Evolutionary conservation across 2,113 vertebrate species (phyloP).

Genomic region (Struthio camelus): DNA sequence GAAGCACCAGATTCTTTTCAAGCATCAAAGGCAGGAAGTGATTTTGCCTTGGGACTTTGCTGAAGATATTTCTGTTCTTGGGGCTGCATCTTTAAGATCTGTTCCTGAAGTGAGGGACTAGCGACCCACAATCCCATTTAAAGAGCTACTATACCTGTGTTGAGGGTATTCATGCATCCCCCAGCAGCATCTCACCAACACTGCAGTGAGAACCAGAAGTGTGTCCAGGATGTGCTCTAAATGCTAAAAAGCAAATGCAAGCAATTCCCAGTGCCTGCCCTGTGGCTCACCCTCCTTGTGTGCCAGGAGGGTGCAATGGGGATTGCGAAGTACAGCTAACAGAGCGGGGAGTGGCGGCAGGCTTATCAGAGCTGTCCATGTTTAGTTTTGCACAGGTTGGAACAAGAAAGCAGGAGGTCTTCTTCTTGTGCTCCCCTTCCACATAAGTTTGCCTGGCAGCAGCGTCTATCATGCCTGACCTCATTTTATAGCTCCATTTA

Average conservation of each 20-base stretch:
- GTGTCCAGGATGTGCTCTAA: not conserved
- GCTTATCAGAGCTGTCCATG: not conserved
- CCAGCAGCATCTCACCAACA: not conserved
- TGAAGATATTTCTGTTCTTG: not conserved
- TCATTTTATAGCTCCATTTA: not conserved
- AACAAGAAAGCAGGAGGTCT: constrained; percentile 12
- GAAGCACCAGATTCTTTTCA: not conserved
- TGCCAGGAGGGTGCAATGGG: not conserved
- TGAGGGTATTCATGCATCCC: not conserved
- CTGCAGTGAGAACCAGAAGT: not conserved
- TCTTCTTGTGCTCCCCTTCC: not conserved
- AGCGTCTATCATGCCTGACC: not conserved
- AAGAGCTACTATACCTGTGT: too few species aligned
- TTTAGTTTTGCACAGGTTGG: not conserved
- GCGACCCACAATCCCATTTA: too few species aligned
- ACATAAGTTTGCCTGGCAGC: not conserved
- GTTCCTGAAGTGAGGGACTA: not conserved
- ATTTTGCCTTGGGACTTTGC: not conserved
- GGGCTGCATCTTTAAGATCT: not conserved
- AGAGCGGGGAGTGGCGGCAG: not conserved
- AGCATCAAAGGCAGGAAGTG: not conserved
- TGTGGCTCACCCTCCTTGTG: not conserved
- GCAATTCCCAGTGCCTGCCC: not conserved
- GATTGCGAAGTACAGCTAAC: not conserved
- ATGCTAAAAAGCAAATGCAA: fast-evolving